Evolutionary conservation across 2,888 invertebrate genomes (phyloP).

Genomic region (Aproaerema taeniolella): DNA sequence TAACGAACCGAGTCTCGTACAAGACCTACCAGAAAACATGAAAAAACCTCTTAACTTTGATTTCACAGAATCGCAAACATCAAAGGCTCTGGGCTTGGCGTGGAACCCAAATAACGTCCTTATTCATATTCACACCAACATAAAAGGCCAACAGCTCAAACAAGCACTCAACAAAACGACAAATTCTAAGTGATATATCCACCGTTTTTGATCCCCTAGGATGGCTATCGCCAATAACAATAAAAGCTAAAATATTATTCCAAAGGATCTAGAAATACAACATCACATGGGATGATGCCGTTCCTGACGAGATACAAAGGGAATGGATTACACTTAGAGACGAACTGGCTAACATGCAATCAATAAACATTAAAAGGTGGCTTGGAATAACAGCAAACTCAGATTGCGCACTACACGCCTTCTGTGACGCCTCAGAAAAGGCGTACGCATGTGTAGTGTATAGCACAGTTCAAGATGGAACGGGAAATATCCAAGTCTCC

Average conservation of each 20-base stretch:
- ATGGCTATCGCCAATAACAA: too few relatives aligned
- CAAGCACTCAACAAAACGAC: too few relatives aligned
- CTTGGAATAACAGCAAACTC: background rate
- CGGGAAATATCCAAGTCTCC: background rate
- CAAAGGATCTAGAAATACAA: background rate
- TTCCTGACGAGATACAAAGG: background rate
- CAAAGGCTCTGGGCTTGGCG: conserved; percentile 1
- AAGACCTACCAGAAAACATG: background rate
- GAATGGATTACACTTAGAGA: background rate
- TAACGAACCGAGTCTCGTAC: conserved; percentile 3
- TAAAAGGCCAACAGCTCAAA: too few relatives aligned
- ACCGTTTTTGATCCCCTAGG: too few relatives aligned
- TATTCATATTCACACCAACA: background rate
- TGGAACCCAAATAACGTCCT: conserved; percentile 4
- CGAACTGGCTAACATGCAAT: conserved; percentile 3
- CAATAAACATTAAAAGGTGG: conserved; percentile 5
- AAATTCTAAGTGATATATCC: too few relatives aligned
- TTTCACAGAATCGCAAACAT: conserved; percentile 7
- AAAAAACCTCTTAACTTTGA: conserved; percentile 3
- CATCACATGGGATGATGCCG: background rate
- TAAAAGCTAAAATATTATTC: too few relatives aligned
- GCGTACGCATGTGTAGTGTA: conserved; percentile 8
- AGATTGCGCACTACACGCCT: conserved; percentile 4
- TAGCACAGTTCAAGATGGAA: background rate
- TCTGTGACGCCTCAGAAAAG: too few relatives aligned